Percentiles rank a stretch among this genome's conserved stretches.
phyloP scores from a whole-genome alignment of 2,113 vertebrate genomes.

The Mellivora capensis region DNA sequence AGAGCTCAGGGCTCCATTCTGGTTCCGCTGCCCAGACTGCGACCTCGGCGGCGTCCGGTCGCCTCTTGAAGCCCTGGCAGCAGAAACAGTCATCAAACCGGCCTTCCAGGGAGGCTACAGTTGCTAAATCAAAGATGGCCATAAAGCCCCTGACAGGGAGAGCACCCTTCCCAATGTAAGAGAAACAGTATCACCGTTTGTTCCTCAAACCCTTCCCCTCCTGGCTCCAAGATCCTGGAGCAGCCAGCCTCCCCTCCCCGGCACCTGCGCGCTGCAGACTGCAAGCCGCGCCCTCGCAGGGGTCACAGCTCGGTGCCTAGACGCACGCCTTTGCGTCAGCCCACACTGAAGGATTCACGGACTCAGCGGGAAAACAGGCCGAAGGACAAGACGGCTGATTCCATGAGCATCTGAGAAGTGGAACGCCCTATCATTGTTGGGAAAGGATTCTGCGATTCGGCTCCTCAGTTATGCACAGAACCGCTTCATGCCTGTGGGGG shows the following conservation, averaged over 20 bases:
- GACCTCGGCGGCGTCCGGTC: accelerated
- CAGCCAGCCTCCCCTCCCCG: accelerated
- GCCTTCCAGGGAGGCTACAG: accelerated
- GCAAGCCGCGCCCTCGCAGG: not conserved
- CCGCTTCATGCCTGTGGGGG: no score
- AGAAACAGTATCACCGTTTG: accelerated
- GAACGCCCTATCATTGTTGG: accelerated
- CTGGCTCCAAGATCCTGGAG: not conserved
- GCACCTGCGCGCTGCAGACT: not conserved
- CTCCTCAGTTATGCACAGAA: not conserved
- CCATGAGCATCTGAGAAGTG: not conserved
- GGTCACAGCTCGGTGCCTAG: accelerated
- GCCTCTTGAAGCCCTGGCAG: accelerated
- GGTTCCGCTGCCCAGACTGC: accelerated
- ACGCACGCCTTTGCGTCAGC: not conserved
- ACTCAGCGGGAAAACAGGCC: not conserved
- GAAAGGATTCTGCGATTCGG: not conserved
- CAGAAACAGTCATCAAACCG: no score
- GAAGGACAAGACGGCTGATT: not conserved
- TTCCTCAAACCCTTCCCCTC: not conserved
- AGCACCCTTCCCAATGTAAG: accelerated
- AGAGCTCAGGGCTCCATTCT: accelerated
- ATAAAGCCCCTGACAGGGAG: not conserved
- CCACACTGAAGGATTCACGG: accelerated
- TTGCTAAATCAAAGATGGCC: not conserved